These are phyloP conservation scores for Saguinus imperator DNA, from an alignment of 2,113 vertebrate species.

Conservation along the genomic window DNA sequence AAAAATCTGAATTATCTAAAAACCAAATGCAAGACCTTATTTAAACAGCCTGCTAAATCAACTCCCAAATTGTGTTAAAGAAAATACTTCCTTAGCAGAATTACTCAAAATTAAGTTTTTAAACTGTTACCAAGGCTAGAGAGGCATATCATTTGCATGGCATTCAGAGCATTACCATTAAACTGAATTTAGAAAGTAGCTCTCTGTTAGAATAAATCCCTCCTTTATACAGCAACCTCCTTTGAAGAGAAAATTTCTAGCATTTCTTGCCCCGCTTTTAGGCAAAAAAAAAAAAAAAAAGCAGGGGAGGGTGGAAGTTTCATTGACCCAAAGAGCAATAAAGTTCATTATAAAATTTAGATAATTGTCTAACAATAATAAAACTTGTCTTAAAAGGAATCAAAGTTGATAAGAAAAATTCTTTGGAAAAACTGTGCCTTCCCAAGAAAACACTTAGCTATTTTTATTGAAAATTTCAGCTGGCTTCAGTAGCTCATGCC, in stretches of 20 bases:
- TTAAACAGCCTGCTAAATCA: neutral
- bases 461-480: slow-evolving; percentile 11
- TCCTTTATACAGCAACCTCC: neutral
- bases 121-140: neutral
- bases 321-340: neutral
- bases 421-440: neutral
- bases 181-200: neutral
- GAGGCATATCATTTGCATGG: neutral
- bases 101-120: neutral
- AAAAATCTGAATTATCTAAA: neutral
- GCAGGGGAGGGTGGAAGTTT: accelerated
- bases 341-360: neutral
- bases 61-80: neutral
- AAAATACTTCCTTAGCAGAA: neutral
- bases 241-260: neutral
- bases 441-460: slow-evolving; percentile 34
- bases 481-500: too few species aligned
- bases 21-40: neutral
- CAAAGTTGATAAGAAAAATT: slow-evolving; percentile 8
- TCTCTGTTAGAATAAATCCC: neutral
- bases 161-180: neutral
- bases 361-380: neutral
- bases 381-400: slow-evolving; percentile 10
- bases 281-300: neutral
- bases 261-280: neutral